A percentile compares a stretch with the other conserved stretches of the same genome.
phyloP scores from a whole-genome alignment of 2,888 invertebrate genomes.

The Noctua janthe region DNA sequence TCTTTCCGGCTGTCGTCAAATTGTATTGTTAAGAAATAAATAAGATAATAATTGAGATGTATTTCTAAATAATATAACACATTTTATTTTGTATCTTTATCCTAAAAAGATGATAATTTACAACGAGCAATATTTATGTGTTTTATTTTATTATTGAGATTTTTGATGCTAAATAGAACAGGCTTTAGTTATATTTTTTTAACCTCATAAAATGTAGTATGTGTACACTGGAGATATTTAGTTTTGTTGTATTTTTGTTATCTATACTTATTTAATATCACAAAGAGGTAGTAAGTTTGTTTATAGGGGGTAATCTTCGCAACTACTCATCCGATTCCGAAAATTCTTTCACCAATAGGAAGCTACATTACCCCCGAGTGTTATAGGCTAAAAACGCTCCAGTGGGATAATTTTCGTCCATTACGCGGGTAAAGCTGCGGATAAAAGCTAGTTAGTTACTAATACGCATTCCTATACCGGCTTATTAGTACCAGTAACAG shows the following conservation, averaged over 20 bases:
- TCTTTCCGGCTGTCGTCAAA: constrained; percentile 4
- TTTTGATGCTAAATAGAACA: not conserved
- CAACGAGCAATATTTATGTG: not conserved
- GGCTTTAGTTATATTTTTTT: not conserved
- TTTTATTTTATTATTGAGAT: constrained; percentile 25
- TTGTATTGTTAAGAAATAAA: constrained; percentile 29
- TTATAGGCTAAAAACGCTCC: not conserved
- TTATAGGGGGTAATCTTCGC: not conserved
- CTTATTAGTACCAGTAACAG: not conserved
- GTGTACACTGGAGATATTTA: not conserved
- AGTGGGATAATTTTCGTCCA: not conserved
- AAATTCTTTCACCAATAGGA: not conserved
- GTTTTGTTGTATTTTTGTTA: not conserved
- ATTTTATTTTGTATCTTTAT: not conserved
- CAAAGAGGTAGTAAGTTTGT: not conserved
- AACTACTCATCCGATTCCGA: not conserved
- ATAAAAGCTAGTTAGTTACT: not conserved
- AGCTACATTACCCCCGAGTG: not conserved
- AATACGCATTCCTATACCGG: not conserved
- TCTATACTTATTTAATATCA: not conserved
- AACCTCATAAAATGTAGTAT: not conserved
- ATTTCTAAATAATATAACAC: constrained; percentile 15
- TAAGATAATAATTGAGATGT: constrained; percentile 51
- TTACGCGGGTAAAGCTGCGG: not conserved
- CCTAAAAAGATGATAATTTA: constrained; percentile 52